Evolutionary conservation across 53 echinoderm and acorn worm species (phyloP).

Genomic region (Luidia sarsii): DNA sequence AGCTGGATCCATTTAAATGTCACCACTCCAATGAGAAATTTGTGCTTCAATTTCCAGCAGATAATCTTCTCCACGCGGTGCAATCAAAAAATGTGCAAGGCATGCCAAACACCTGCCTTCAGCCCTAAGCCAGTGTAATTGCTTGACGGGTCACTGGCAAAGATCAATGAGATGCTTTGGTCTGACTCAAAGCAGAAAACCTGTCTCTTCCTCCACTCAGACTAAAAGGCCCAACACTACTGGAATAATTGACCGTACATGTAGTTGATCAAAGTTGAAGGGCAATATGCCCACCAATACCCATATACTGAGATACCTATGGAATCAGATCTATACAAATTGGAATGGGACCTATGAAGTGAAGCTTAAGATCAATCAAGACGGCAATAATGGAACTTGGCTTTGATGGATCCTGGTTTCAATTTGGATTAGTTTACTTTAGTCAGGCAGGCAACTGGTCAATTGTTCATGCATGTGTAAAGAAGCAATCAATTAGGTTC

Average conservation of each 20-base stretch:
- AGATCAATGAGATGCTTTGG: too few relatives aligned
- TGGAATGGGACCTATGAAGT: neutral
- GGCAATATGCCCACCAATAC: too few relatives aligned
- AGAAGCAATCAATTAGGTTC: too few relatives aligned
- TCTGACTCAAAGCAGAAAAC: neutral
- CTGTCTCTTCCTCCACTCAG: too few relatives aligned
- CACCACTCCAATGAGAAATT: neutral
- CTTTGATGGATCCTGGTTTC: conserved; percentile 4
- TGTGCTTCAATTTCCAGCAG: conserved; percentile 13
- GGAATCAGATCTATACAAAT: too few relatives aligned
- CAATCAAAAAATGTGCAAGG: neutral
- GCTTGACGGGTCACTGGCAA: too few relatives aligned
- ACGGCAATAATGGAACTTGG: neutral
- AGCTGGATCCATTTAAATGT: too few relatives aligned
- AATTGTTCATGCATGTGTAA: too few relatives aligned
- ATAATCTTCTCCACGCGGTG: neutral
- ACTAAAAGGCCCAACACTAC: conserved; percentile 34
- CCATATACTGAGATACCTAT: too few relatives aligned
- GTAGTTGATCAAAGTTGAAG: too few relatives aligned
- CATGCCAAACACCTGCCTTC: neutral
- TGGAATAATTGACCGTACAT: conserved; percentile 50
- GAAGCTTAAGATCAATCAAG: conserved; percentile 28
- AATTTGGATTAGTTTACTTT: neutral
- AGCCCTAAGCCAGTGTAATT: too few relatives aligned
- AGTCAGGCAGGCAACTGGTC: too few relatives aligned